These are phyloP conservation scores for Sylvilagus bachmani DNA, from an alignment of 2,113 vertebrate genomes.

Conservation along the genomic window DNA sequence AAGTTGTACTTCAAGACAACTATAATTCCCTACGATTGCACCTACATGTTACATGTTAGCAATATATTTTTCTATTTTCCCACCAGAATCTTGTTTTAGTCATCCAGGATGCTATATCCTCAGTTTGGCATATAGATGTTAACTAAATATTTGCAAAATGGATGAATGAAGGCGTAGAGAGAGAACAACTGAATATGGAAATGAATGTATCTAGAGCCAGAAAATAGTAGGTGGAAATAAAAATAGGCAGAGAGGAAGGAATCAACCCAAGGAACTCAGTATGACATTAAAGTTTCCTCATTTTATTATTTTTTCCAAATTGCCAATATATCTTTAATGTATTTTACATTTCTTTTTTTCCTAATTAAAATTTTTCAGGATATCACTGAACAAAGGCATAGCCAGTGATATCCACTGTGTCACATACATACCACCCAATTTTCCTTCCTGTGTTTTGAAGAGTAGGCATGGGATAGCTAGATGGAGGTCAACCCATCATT, in stretches of 20 bases:
- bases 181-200: constrained; percentile 31
- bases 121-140: background rate
- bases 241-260: background rate
- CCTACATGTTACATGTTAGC: background rate
- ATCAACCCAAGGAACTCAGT: background rate
- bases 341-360: background rate
- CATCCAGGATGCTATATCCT: background rate
- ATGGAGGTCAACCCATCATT: background rate
- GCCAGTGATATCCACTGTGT: background rate
- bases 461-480: background rate
- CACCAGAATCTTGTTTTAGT: background rate
- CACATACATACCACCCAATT: background rate
- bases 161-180: background rate
- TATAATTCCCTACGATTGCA: background rate
- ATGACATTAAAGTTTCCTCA: background rate
- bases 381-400: background rate
- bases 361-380: background rate
- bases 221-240: background rate
- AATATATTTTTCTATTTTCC: background rate
- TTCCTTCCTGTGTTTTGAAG: background rate
- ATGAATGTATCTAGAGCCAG: background rate
- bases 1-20: background rate
- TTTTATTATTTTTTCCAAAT: constrained; percentile 3
- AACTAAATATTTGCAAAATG: background rate
- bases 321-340: background rate